Conservation (phyloP, 1,140 invertebrate species). For the Oreohelix idahoensis region DNA sequence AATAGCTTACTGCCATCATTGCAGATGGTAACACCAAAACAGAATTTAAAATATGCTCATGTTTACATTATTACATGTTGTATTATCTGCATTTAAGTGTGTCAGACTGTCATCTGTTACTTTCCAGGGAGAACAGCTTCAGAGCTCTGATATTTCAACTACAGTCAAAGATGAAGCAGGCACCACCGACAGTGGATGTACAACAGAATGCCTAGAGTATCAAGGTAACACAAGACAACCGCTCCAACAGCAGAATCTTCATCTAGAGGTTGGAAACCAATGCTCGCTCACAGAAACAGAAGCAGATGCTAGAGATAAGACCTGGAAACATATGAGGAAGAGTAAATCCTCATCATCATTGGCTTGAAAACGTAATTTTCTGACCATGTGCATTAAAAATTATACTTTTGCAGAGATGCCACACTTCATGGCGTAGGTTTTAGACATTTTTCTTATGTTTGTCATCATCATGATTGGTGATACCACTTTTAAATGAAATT, state of each 20-base stretch:
- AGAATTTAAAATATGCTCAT: background rate
- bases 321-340: background rate
- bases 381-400: no score
- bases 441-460: no score
- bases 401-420: no score
- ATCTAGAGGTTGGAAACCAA: background rate
- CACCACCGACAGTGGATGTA: background rate
- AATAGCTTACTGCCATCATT: no score
- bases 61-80: background rate
- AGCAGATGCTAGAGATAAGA: background rate
- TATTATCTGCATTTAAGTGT: background rate
- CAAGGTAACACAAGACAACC: background rate
- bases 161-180: background rate
- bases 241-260: background rate
- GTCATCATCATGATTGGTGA: no score
- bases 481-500: no score
- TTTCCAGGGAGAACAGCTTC: background rate
- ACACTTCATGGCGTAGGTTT: no score
- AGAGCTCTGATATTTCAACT: constrained; percentile 13
- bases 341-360: background rate
- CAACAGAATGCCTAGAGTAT: background rate
- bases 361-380: background rate
- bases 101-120: background rate
- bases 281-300: background rate
- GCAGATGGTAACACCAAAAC: no score